Evolutionary conservation across 2,113 vertebrate genomes (phyloP).

Genomic region (Trematomus loennbergii): DNA sequence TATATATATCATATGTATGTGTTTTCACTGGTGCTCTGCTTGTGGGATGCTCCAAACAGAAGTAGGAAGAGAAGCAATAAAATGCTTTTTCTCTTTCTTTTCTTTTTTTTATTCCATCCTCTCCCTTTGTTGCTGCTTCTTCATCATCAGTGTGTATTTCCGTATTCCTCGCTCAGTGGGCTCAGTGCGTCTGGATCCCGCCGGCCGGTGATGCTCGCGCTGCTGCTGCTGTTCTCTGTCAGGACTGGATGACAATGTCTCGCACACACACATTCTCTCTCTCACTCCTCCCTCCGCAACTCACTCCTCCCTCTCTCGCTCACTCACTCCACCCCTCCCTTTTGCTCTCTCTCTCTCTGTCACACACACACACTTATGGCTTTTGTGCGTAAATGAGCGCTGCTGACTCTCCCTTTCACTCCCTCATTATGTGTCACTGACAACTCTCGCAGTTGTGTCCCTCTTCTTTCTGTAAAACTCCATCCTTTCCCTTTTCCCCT

Average conservation of each 20-base stretch:
- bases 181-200: constrained; percentile 60
- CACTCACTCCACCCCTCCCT: constrained; percentile 54
- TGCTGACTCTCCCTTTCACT: constrained; percentile 62
- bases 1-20: constrained; percentile 90
- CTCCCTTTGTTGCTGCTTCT: constrained; percentile 59
- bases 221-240: constrained; percentile 76
- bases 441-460: constrained; percentile 44
- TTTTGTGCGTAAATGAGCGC: constrained; percentile 76
- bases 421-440: constrained; percentile 62
- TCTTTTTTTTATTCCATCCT: constrained; percentile 71
- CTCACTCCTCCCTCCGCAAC: constrained; percentile 46
- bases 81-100: constrained; percentile 41
- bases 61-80: constrained; percentile 59
- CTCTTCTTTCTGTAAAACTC: constrained; percentile 19
- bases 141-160: constrained; percentile 66
- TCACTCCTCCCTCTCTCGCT: constrained; percentile 59
- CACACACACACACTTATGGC: constrained; percentile 28
- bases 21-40: constrained; percentile 86
- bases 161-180: constrained; percentile 35
- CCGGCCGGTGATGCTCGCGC: constrained; percentile 52
- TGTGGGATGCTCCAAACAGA: constrained; percentile 80
- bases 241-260: constrained; percentile 80
- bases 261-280: constrained; percentile 44
- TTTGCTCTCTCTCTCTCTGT: constrained; percentile 13
- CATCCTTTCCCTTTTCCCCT: neutral